A percentile compares a stretch with the other conserved stretches of the same genome.
These are phyloP conservation scores for Harpagoxenus sublaevis DNA, from an alignment of 2,888 invertebrate species.

Conservation along the genomic window DNA sequence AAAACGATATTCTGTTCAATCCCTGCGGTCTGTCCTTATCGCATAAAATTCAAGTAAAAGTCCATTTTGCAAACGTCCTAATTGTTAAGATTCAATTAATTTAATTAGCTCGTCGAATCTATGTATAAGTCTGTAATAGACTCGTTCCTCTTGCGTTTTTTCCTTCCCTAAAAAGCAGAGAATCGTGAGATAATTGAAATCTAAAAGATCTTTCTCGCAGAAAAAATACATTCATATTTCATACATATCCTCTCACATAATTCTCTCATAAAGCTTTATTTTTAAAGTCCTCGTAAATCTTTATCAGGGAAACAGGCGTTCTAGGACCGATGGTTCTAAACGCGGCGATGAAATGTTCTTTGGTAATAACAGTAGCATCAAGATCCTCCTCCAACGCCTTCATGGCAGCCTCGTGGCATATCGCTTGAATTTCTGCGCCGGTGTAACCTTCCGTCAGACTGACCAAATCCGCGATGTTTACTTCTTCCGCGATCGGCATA, in stretches of 20 bases:
- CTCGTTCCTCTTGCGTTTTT: neutral
- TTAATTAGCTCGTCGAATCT: neutral
- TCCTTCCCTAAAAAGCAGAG: no score
- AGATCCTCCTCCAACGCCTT: constrained; percentile 93
- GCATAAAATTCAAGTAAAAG: neutral
- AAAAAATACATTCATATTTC: neutral
- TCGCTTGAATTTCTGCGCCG: constrained; percentile 96
- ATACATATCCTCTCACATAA: neutral
- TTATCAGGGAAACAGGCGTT: constrained; percentile 90
- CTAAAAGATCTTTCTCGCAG: neutral
- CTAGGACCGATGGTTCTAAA: constrained; percentile 91
- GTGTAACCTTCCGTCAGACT: constrained; percentile 93
- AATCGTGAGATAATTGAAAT: no score
- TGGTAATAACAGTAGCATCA: constrained; percentile 88
- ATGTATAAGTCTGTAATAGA: neutral
- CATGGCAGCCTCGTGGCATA: constrained; percentile 97
- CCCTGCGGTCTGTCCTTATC: no score
- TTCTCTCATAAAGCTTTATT: constrained; percentile 79
- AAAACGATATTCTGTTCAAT: no score
- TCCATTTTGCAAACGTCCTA: neutral
- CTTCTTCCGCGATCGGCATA: constrained; percentile 91
- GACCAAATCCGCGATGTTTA: constrained; percentile 90
- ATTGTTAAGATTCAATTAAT: neutral
- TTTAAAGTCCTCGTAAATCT: constrained; percentile 91
- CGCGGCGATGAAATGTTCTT: constrained; percentile 92